These are phyloP conservation scores for Apeira syringaria DNA, from an alignment of 2,888 invertebrate species.

Conservation along the genomic window DNA sequence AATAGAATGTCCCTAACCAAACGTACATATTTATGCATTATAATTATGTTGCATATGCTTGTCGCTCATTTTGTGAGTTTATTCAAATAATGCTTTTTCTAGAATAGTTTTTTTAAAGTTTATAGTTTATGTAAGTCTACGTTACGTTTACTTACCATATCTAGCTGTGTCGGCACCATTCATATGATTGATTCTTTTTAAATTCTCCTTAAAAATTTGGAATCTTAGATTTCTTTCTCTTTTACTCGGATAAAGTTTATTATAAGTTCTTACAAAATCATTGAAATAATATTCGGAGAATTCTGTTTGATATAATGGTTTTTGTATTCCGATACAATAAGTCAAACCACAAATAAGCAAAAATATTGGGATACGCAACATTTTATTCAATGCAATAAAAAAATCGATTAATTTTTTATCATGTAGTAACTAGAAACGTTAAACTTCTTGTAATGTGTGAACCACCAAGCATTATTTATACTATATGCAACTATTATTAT, in stretches of 20 bases:
- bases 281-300: neutral
- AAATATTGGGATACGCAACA: conserved; percentile 15
- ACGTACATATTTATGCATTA: too few species aligned
- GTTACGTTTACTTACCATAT: neutral
- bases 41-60: too few species aligned
- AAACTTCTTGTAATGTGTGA: too few species aligned
- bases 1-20: too few species aligned
- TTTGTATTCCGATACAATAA: neutral
- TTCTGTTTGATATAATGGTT: neutral
- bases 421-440: too few species aligned
- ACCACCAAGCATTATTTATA: neutral
- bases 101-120: neutral
- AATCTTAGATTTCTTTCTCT: neutral
- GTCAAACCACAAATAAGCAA: neutral
- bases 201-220: conserved; percentile 1
- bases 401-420: too few species aligned
- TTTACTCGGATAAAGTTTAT: neutral
- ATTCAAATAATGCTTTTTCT: too few species aligned
- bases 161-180: neutral
- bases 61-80: too few species aligned
- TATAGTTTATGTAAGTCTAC: too few species aligned
- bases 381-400: too few species aligned
- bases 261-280: conserved; percentile 1
- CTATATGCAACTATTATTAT: too few species aligned
- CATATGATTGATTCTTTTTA: neutral